phyloP scores from a whole-genome alignment of 2,888 invertebrate genomes.

The Pterobdella sp. region DNA sequence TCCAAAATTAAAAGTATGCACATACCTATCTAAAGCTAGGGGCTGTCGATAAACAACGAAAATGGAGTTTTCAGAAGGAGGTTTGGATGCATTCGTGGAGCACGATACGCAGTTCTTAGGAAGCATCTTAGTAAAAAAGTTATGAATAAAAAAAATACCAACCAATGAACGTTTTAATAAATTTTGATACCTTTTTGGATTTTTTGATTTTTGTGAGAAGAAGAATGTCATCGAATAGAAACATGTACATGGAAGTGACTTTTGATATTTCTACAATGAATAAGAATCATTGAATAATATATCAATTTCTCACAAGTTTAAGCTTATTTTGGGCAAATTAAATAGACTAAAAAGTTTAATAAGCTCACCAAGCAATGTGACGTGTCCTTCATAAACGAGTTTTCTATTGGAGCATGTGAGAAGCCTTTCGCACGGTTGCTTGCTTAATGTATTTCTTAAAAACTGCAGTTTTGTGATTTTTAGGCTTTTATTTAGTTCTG shows the following conservation, averaged over 20 bases:
- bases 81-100: neutral
- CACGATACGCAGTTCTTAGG: conserved; percentile 22
- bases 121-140: conserved; percentile 2
- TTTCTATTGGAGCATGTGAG: conserved; percentile 55
- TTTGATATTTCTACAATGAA: conserved; percentile 56
- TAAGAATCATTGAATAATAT: conserved; percentile 22
- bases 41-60: conserved; percentile 54
- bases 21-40: conserved; percentile 51
- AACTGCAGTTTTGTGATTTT: conserved; percentile 51
- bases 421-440: conserved; percentile 60
- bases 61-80: conserved; percentile 38
- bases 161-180: neutral
- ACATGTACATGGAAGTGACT: conserved; percentile 57
- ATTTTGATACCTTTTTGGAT: conserved; percentile 52
- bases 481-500: no score
- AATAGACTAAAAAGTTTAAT: neutral
- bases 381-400: conserved; percentile 54
- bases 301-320: neutral
- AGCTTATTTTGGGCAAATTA: neutral
- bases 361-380: conserved; percentile 53
- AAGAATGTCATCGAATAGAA: conserved; percentile 61
- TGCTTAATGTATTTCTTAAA: conserved; percentile 55
- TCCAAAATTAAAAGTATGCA: neutral
- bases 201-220: conserved; percentile 59
- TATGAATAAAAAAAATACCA: neutral